Evolutionary conservation across 2,888 invertebrate genomes (phyloP).

Genomic region (Molorchus minor): DNA sequence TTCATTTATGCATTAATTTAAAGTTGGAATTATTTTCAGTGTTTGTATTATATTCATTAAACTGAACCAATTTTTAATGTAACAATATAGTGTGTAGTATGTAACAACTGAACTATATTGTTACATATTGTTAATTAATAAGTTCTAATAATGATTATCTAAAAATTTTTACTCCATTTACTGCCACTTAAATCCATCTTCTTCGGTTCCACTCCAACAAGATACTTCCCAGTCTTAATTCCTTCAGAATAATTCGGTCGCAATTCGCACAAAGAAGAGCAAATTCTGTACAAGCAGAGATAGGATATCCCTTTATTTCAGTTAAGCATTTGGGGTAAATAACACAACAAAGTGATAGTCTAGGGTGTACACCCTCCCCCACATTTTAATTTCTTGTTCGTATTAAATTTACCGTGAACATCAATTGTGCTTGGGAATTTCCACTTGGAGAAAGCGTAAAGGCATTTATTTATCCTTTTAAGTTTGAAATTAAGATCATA

Average conservation of each 20-base stretch:
- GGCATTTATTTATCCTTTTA: conserved; percentile 3
- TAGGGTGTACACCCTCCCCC: conserved; percentile 8
- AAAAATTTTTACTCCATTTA: no score
- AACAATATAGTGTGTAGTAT: no score
- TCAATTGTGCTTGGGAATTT: conserved; percentile 11
- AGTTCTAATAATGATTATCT: no score
- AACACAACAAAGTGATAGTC: conserved; percentile 9
- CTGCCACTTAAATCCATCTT: background rate
- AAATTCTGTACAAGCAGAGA: conserved; percentile 26
- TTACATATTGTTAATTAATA: no score
- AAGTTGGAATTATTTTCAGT: no score
- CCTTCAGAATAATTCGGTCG: conserved; percentile 17
- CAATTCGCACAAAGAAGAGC: conserved; percentile 24
- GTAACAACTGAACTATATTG: background rate
- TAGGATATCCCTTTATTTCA: conserved; percentile 22
- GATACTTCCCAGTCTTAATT: conserved; percentile 1
- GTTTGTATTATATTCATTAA: no score
- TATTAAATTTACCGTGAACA: conserved; percentile 24
- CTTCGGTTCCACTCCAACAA: conserved; percentile 10
- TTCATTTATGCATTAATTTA: no score
- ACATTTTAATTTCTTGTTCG: conserved; percentile 19
- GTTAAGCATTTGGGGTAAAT: conserved; percentile 13
- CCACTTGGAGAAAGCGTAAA: conserved; percentile 5
- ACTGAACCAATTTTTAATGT: no score
- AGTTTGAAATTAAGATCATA: background rate